phyloP scores from a whole-genome alignment of 2,113 vertebrate genomes.

The Cheirogaleus medius region DNA sequence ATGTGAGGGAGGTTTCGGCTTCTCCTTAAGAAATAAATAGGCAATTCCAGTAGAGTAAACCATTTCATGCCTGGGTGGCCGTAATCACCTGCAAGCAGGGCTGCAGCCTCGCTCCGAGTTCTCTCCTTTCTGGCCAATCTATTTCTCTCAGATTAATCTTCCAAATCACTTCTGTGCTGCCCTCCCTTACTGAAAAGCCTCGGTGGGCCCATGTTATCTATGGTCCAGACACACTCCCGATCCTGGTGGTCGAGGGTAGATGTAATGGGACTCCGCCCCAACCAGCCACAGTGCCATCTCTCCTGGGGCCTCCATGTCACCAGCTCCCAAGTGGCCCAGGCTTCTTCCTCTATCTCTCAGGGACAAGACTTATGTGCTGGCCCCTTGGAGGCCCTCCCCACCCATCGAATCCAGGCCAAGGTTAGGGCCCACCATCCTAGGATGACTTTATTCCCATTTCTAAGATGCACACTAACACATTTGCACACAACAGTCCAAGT shows the following conservation, averaged over 20 bases:
- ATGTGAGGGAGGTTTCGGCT: background rate
- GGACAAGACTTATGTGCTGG: background rate
- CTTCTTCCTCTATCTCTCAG: background rate
- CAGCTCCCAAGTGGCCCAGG: background rate
- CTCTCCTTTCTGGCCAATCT: background rate
- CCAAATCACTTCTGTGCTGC: background rate
- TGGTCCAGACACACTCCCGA: background rate
- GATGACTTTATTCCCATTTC: background rate
- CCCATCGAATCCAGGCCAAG: background rate
- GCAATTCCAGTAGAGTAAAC: background rate
- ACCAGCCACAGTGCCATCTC: too few relatives aligned
- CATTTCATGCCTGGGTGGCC: background rate
- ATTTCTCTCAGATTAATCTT: background rate
- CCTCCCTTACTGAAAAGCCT: background rate
- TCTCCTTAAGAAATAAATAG: background rate
- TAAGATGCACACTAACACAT: background rate
- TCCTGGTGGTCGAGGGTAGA: background rate
- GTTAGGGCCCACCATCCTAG: background rate
- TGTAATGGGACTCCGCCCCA: background rate
- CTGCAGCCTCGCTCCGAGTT: accelerated
- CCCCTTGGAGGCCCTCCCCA: background rate
- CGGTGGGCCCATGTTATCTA: background rate
- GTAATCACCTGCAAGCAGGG: accelerated
- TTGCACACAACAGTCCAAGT: background rate
- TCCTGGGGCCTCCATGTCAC: background rate